Base-by-base conservation (phyloP, 2,888 invertebrate species). In the Brenthis hecate region DNA sequence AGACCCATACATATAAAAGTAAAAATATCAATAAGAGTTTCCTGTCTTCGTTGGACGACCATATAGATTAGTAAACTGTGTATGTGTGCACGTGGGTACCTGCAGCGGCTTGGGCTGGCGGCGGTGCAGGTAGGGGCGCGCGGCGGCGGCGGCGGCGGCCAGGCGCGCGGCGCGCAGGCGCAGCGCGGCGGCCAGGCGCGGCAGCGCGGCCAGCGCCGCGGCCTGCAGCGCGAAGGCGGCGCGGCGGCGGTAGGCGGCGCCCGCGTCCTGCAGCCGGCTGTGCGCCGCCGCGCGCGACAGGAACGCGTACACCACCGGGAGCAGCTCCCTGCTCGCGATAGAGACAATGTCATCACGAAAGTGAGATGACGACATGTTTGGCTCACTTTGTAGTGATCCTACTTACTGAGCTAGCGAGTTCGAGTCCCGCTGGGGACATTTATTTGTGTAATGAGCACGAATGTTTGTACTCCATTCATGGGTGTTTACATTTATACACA, bases 51-150 rank as follows among this genome's bases (percentile, higher is more conserved):
- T 28, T 28, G 4, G 4, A 28, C 3, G 28, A 28, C 28, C 5
- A 28, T 5, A 28, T 4, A 19, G 28, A 28, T 28, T 28, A 28
- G 4, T 28, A 28, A 28, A 28, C 28, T 28, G 28, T 28, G 28
- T 43, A n/a, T 60, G 13, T 5, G 3, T 3, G 28, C 2, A 6
- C 2, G 6, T 13, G n/a, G 0, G 13, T 36, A 95, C 96, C 93
- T 96, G 96, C 71, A 96, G 85, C 3, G 93, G 91, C 68, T 89
- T 86, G 16, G 96, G 95, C 80, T 96, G 96, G 68, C 92, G 91
- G 67, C 85, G 85, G 71, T 93, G 94, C 36, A 96, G 86, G 81
- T 96, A 96, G 0, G 84, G 77, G 16, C 90, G 81, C 13, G 90
- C 88, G 11, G 87, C 83, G 3, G 75, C 75, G 80, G 95, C 85